phyloP scores from a whole-genome alignment of 2,797 vertebrate genomes.

The Jordanella pulchra region DNA sequence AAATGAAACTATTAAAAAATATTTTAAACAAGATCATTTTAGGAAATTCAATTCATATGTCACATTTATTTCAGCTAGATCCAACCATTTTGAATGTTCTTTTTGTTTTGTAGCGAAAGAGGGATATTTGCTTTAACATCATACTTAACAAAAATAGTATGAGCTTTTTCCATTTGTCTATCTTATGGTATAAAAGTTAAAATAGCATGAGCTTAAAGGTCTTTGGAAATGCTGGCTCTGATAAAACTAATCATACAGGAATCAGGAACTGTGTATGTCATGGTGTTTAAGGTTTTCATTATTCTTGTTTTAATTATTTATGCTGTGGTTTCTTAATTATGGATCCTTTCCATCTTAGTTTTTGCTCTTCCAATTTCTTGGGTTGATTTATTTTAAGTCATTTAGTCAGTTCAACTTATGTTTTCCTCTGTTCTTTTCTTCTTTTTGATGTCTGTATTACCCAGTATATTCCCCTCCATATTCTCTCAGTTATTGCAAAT shows the following conservation, averaged over 20 bases:
- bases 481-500: not conserved
- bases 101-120: not conserved
- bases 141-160: not conserved
- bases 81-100: not conserved
- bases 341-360: not conserved
- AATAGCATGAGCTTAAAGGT: too few relatives aligned
- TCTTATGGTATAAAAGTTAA: not conserved
- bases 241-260: too few relatives aligned
- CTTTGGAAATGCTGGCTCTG: too few relatives aligned
- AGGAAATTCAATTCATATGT: not conserved
- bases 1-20: not conserved
- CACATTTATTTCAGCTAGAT: not conserved
- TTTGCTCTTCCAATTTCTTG: not conserved
- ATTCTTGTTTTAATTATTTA: not conserved
- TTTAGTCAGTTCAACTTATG: not conserved
- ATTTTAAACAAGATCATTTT: not conserved
- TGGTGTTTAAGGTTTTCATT: too few relatives aligned
- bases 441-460: not conserved
- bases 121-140: not conserved
- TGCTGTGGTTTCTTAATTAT: not conserved
- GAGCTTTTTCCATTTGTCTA: not conserved
- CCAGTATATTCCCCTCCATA: not conserved
- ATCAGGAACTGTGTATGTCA: too few relatives aligned
- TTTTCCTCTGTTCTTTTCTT: not conserved
- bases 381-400: not conserved